Evolutionary conservation across 2,888 invertebrate genomes (phyloP).

Genomic region (Platypus cylindrus): DNA sequence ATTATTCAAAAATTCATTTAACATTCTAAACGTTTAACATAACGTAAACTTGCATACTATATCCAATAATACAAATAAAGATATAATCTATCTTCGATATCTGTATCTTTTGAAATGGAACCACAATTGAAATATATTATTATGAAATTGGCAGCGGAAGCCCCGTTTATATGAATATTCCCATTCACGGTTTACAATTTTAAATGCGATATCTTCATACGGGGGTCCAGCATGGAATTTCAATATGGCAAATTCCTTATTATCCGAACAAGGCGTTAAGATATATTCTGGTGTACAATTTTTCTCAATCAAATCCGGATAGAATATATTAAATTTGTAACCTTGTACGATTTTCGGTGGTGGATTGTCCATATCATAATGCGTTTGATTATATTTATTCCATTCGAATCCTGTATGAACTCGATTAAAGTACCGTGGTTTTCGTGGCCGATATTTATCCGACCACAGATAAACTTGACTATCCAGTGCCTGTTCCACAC

Average conservation of each 20-base stretch:
- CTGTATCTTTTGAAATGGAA: conserved; percentile 98
- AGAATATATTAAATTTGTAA: conserved; percentile 99
- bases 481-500: conserved; percentile 77
- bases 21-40: not conserved
- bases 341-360: conserved; percentile 99
- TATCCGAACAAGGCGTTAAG: conserved; percentile 80
- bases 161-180: conserved; percentile 97
- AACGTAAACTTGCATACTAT: not conserved
- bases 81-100: conserved; percentile 57
- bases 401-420: conserved; percentile 98
- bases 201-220: conserved; percentile 98
- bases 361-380: conserved; percentile 99
- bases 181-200: conserved; percentile 98
- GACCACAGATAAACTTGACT: conserved; percentile 88
- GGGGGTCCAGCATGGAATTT: conserved; percentile 97
- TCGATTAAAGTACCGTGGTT: conserved; percentile 95
- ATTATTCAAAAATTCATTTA: conserved; percentile 5
- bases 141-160: conserved; percentile 97
- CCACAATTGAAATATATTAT: conserved; percentile 99
- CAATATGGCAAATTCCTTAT: conserved; percentile 87
- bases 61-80: conserved; percentile 1
- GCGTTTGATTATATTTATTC: conserved; percentile 99
- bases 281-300: conserved; percentile 85
- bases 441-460: conserved; percentile 94
- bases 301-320: conserved; percentile 96